These are phyloP conservation scores for Leptestheria dahalacensis DNA, from an alignment of 1,140 invertebrate species.

Conservation along the genomic window DNA sequence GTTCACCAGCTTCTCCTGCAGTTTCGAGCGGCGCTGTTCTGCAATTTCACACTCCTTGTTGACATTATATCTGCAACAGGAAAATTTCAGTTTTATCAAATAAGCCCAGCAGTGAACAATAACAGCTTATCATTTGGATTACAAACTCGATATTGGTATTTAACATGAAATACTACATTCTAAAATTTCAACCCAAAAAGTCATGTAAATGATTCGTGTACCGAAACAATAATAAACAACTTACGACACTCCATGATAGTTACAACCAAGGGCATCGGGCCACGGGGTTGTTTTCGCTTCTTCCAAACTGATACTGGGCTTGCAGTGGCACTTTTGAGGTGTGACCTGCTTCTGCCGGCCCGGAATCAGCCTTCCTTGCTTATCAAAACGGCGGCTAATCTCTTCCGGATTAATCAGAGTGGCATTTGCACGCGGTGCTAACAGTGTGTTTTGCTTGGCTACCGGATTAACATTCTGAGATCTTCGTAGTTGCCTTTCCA, in stretches of 20 bases:
- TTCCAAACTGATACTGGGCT: neutral
- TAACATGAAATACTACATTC: too few relatives aligned
- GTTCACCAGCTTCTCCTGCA: conserved; percentile 3
- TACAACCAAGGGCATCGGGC: neutral
- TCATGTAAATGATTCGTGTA: too few relatives aligned
- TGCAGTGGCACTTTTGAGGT: neutral
- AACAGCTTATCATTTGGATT: too few relatives aligned
- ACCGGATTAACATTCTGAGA: neutral
- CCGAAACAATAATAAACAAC: neutral
- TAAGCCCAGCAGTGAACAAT: too few relatives aligned
- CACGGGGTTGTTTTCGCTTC: neutral
- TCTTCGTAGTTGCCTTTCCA: neutral
- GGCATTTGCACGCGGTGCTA: neutral
- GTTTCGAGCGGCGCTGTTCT: neutral
- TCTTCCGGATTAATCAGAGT: neutral
- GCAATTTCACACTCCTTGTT: neutral
- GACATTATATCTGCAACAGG: neutral
- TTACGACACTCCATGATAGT: neutral
- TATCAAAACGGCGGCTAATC: neutral
- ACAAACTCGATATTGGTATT: too few relatives aligned
- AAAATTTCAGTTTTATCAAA: neutral
- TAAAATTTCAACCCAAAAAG: too few relatives aligned
- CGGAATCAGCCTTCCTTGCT: neutral
- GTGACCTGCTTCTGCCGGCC: neutral
- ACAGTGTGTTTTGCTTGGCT: neutral